Conservation (phyloP, 2,888 invertebrate species). For the Zootermopsis nevadensis region DNA sequence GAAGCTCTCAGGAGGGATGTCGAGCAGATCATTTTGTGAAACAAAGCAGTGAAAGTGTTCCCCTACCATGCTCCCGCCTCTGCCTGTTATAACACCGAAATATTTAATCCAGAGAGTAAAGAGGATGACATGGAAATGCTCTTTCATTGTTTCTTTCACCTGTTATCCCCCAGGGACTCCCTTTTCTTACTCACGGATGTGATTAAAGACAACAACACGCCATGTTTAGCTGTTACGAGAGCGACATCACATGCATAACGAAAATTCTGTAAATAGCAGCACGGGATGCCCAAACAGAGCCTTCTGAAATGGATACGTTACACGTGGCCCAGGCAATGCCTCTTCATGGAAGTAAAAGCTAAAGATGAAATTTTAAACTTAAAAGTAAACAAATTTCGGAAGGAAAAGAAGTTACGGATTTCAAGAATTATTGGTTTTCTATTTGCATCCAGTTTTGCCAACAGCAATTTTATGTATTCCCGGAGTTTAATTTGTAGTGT, state of each 20-base stretch:
- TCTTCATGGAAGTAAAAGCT: no score
- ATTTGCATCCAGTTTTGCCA: no score
- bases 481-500: no score
- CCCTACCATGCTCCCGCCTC: not conserved
- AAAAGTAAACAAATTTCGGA: no score
- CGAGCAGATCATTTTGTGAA: not conserved
- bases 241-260: not conserved
- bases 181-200: not conserved
- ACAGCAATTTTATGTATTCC: no score
- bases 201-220: conserved; percentile 23
- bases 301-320: no score
- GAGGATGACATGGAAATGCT: conserved; percentile 28
- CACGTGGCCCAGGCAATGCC: no score
- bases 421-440: no score
- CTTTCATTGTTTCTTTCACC: conserved; percentile 19
- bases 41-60: not conserved
- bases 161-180: not conserved
- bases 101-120: conserved; percentile 25
- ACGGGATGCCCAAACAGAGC: not conserved
- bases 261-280: not conserved
- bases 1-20: no score
- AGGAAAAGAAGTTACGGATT: no score
- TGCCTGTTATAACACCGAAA: conserved; percentile 15
- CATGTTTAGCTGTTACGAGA: conserved; percentile 10
- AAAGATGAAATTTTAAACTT: no score